Conservation (phyloP, 2,888 invertebrate species). For the Lutraria lutraria region DNA sequence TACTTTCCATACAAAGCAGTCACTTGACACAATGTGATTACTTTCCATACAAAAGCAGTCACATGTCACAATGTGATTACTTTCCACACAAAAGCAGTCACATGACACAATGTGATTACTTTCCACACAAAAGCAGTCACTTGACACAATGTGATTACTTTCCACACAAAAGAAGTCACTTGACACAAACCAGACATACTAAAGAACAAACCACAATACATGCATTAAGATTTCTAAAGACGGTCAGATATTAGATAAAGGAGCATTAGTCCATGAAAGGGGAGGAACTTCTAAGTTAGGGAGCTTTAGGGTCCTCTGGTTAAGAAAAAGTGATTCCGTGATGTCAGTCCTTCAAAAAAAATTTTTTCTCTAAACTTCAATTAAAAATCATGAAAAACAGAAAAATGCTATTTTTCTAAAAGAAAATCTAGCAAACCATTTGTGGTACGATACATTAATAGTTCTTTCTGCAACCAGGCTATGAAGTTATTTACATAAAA, state of each 20-base stretch:
- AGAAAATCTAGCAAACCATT: too few species aligned
- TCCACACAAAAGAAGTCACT: background rate
- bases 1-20: background rate
- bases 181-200: background rate
- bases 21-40: conserved; percentile 1
- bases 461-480: too few species aligned
- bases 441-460: too few species aligned
- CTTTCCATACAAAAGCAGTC: background rate
- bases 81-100: background rate
- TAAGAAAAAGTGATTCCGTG: background rate
- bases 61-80: background rate
- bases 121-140: background rate
- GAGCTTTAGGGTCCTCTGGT: background rate
- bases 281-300: background rate
- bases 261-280: background rate
- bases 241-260: background rate
- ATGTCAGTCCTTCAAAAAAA: too few species aligned
- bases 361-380: too few species aligned
- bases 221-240: background rate
- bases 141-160: conserved; percentile 5
- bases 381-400: too few species aligned
- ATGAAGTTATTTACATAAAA: too few species aligned
- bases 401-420: too few species aligned
- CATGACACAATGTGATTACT: conserved; percentile 4
- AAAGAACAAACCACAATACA: background rate